Base-by-base conservation (phyloP, 1,140 invertebrate species). In the Bombus pascuorum region DNA sequence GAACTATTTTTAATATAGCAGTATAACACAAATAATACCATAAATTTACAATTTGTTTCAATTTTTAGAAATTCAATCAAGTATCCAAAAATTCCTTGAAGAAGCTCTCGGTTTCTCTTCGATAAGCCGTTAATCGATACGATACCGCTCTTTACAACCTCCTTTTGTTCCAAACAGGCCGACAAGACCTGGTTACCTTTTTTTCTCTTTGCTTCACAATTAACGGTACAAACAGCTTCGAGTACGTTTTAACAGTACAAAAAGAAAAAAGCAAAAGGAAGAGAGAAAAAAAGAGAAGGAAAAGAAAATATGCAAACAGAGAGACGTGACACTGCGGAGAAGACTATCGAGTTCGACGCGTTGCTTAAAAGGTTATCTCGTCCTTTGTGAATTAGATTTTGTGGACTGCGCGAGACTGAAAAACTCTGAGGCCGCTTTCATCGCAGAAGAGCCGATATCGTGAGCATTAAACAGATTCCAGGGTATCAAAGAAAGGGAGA, bases 391-490 rank as follows among this genome's bases (percentile, higher is more conserved):
- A 86, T 86, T 83, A 78, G 68, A 86, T 86, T 84, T 83, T 34
- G 79, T 62, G 81, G 66, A 44, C 74, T 32, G 28, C 39, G 42
- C 66, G 74, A 25, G 15, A 39, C n/a, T 73, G 74, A 77, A 78
- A 84, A 70, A 80, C 73, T 70, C 53, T 37, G 62, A 5, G 66
- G 39, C 68, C 47, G 83, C 59, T 90, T 87, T 87, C 77, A 82
- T 81, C 78, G 34, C 34, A 83, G 66, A 57, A 15, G 70, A 78
- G 74, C 89, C 88, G 86, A 90, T 90, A 90, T 85, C 80, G 81
- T 83, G 81, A 91, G 86, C 77, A 89, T 91, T 91, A 91, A 91
- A 91, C 90, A 87, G 80, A 89, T 91, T 91, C 90, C 87, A 86
- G 66, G 34, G 71, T 81, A 89, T 81, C 62, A 66, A 28, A 15